These are phyloP conservation scores for Chelmon rostratus DNA, from an alignment of 2,797 vertebrate genomes.

Conservation along the genomic window DNA sequence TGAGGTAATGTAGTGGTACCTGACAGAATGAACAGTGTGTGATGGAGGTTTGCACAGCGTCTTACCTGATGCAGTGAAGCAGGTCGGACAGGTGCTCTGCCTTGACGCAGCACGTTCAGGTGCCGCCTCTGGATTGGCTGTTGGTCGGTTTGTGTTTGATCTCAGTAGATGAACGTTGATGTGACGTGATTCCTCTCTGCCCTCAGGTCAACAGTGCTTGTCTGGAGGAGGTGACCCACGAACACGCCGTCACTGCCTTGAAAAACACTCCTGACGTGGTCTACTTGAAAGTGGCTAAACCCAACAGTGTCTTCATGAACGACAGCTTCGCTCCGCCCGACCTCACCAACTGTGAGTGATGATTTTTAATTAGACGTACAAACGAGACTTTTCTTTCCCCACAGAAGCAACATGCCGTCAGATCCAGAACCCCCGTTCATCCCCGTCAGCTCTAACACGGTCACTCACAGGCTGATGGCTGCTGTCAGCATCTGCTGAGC, in stretches of 20 bases:
- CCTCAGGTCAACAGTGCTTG: constrained; percentile 91
- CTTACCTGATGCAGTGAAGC: too few species aligned
- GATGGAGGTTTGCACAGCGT: too few species aligned
- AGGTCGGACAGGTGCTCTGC: too few species aligned
- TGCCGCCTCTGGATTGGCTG: too few species aligned
- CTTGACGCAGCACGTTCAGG: too few species aligned
- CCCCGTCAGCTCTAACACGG: too few species aligned
- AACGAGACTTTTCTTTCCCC: background rate
- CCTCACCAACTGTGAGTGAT: constrained; percentile 93
- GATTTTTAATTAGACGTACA: too few species aligned
- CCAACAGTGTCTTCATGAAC: constrained; percentile 95
- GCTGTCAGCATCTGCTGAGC: too few species aligned
- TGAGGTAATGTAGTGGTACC: too few species aligned
- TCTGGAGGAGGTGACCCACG: constrained; percentile 96
- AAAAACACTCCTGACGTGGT: constrained; percentile 98
- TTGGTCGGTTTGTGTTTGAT: too few species aligned
- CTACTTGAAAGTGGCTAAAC: constrained; percentile 96
- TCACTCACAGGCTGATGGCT: too few species aligned
- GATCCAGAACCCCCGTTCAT: background rate
- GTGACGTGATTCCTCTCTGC: background rate
- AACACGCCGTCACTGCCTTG: constrained; percentile 97
- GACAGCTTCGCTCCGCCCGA: constrained; percentile 93
- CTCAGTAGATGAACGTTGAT: background rate
- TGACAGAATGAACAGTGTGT: too few species aligned
- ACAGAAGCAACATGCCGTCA: background rate